A percentile compares a stretch with the other conserved stretches of the same genome.
phyloP scores from a whole-genome alignment of 1,140 invertebrate genomes.

The Philopotamus ludificatus region DNA sequence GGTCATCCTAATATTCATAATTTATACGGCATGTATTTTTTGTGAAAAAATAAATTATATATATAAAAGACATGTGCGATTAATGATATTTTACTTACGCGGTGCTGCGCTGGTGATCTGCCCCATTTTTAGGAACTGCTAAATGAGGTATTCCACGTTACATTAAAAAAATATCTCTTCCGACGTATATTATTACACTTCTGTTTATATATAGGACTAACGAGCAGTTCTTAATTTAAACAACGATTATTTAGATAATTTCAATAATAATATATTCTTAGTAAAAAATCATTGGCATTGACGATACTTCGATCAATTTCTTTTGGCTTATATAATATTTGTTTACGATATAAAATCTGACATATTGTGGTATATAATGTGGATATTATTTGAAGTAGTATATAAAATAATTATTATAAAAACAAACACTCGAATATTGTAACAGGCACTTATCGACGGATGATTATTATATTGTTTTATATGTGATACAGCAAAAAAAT shows the following conservation, averaged over 20 bases:
- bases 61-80: too few species aligned
- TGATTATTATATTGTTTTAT: not conserved
- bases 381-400: too few species aligned
- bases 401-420: not conserved
- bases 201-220: not conserved
- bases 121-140: constrained; percentile 1
- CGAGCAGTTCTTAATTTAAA: too few species aligned
- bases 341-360: too few species aligned
- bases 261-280: not conserved
- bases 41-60: constrained; percentile 3
- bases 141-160: not conserved
- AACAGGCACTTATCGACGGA: constrained; percentile 6
- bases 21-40: too few species aligned
- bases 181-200: not conserved
- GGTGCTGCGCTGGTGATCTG: constrained; percentile 7
- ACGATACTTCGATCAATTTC: too few species aligned
- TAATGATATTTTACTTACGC: too few species aligned
- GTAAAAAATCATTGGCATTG: not conserved
- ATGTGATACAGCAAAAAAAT: too few species aligned
- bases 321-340: too few species aligned
- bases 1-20: too few species aligned
- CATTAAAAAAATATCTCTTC: not conserved
- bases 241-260: not conserved
- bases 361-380: too few species aligned
- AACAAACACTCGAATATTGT: not conserved